Evolutionary conservation across 1,140 invertebrate species (phyloP).

Genomic region (Cecropterus lyciades): DNA sequence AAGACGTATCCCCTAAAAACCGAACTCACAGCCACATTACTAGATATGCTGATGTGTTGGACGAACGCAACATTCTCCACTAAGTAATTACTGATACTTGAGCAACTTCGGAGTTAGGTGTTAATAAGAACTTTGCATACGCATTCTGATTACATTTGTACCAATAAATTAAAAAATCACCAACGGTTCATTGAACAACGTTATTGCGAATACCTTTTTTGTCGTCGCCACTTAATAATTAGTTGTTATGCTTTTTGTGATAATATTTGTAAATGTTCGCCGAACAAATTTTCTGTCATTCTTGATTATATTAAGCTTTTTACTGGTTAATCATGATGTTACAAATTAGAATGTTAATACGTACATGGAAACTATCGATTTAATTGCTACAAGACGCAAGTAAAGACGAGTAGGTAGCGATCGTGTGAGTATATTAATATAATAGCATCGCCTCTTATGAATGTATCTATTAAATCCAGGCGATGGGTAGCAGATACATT

Average conservation of each 20-base stretch:
- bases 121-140: slow-evolving; percentile 37
- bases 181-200: slow-evolving; percentile 14
- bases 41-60: slow-evolving; percentile 34
- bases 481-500: too few relatives aligned
- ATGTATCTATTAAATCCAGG: too few relatives aligned
- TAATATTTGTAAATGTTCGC: not conserved
- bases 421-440: too few relatives aligned
- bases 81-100: slow-evolving; percentile 42
- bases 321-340: not conserved
- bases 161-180: slow-evolving; percentile 26
- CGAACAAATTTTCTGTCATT: not conserved
- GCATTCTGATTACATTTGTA: slow-evolving; percentile 31
- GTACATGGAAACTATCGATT: not conserved
- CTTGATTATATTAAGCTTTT: not conserved
- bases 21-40: slow-evolving; percentile 21
- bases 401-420: too few relatives aligned
- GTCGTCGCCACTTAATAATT: not conserved
- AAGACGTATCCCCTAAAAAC: not conserved
- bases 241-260: not conserved
- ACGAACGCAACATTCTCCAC: slow-evolving; percentile 28
- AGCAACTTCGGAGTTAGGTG: slow-evolving; percentile 36
- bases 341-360: not conserved
- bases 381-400: not conserved
- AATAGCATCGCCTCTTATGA: too few relatives aligned
- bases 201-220: slow-evolving; percentile 17